A percentile compares a stretch with the other conserved stretches of the same genome.
phyloP scores from a whole-genome alignment of 2,797 vertebrate genomes.

The Alcedo atthis region DNA sequence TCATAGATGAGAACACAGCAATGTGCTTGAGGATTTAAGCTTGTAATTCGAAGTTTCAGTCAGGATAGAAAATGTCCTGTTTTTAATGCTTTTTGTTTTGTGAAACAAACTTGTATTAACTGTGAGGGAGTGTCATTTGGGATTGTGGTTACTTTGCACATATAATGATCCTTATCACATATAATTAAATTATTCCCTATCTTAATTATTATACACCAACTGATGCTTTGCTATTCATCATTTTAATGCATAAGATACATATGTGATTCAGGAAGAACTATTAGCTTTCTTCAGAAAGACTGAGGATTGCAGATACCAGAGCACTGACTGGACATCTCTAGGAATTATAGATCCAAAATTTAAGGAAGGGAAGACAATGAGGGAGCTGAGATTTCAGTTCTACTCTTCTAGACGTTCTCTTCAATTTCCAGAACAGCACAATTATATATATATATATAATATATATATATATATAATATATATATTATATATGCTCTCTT shows the following conservation, averaged over 20 bases:
- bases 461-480: no score
- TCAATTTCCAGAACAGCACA: not conserved
- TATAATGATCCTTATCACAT: accelerated
- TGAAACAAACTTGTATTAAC: not conserved
- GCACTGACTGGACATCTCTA: not conserved
- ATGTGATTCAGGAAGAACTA: not conserved
- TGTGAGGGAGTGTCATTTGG: not conserved
- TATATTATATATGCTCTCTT: not conserved
- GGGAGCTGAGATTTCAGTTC: not conserved
- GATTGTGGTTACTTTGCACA: not conserved
- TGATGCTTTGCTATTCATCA: not conserved
- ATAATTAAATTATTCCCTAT: not conserved
- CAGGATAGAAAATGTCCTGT: not conserved
- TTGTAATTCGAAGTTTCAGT: not conserved
- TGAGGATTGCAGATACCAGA: accelerated
- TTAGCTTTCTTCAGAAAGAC: not conserved
- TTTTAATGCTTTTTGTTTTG: not conserved
- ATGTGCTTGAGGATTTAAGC: not conserved
- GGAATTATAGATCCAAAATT: not conserved
- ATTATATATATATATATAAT: no score
- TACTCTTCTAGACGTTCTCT: not conserved
- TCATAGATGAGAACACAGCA: not conserved
- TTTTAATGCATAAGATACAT: not conserved
- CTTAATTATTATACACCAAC: not conserved
- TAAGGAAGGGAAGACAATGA: not conserved